Base-by-base conservation (phyloP, 2,113 vertebrate species). In the Xiphias gladius region DNA sequence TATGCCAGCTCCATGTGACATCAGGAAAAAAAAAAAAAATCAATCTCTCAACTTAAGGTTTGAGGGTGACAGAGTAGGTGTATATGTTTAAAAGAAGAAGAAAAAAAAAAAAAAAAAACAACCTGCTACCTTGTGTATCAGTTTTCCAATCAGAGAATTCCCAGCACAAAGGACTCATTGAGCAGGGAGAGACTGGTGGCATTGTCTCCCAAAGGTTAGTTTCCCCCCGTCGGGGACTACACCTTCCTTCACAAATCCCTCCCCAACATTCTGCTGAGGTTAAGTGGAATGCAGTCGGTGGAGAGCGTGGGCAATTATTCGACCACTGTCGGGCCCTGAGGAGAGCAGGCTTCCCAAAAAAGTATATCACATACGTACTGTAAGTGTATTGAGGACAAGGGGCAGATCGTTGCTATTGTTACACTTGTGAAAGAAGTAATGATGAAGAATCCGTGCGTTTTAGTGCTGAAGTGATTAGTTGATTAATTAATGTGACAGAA, bases 181-280 rank as follows among this genome's bases (percentile, higher is more conserved):
- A 95, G 92, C 80, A 88, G 87, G 20, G 69, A 95, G 94, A 95
- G 95, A 96, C 86, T 95, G 93, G 94, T 64, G 82, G 86, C 92
- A 95, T 96, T 96, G 95, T 96, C 91, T 94, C 91, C 80, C 92
- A 95, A 96, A 96, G 95, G 95, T 96, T 95, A 95, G 88, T 90
- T 89, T 91, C 87, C 91, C 91, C 85, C 90, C 86, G 93, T 89
- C 88, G 87, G 87, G 71, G 88, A 86, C 89, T 86, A 82, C 87
- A 88, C 88, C 92, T 93, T 90, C 80, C 73, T 86, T 83, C 79
- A 85, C 83, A 92, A 87, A 86, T 48, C 88, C 89, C 78, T 87
- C 89, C 80, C 86, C 82, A 74, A 65, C 92, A 94, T 93, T 94
- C 94, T 91, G 92, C 83, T n/a, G 22, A 90, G 94, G 94, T 96